A percentile compares a stretch with the other conserved stretches of the same genome.
Conservation (phyloP, 2,888 invertebrate genomes). For the Troides aeacus region DNA sequence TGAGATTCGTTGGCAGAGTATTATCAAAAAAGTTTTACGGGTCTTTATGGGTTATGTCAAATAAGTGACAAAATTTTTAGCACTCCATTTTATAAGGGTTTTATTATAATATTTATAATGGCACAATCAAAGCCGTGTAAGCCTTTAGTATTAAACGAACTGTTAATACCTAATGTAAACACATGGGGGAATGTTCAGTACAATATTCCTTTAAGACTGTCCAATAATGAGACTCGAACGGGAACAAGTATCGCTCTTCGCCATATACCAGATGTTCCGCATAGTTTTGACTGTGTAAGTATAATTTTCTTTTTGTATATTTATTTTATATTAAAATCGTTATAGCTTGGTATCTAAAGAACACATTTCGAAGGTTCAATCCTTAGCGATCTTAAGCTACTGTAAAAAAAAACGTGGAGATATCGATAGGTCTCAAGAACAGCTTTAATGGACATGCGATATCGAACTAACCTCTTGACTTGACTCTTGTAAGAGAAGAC, state of each 20-base stretch:
- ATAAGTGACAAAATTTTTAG: not conserved
- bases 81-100: conserved; percentile 9
- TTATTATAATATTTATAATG: conserved; percentile 42
- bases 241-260: conserved; percentile 58
- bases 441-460: too few species aligned
- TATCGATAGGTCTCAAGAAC: too few species aligned
- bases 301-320: not conserved
- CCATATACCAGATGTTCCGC: conserved; percentile 65
- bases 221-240: conserved; percentile 66
- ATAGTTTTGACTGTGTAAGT: conserved; percentile 69
- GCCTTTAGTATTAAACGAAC: conserved; percentile 54
- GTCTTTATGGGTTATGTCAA: not conserved
- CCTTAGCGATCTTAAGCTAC: too few species aligned
- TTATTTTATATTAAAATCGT: not conserved
- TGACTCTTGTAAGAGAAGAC: too few species aligned
- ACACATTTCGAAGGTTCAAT: too few species aligned
- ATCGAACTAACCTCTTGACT: too few species aligned
- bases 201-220: conserved; percentile 63
- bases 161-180: conserved; percentile 67
- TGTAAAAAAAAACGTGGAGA: too few species aligned
- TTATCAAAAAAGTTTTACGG: not conserved
- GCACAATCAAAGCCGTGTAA: conserved; percentile 44
- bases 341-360: too few species aligned
- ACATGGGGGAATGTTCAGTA: conserved; percentile 75
- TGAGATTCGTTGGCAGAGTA: not conserved